Percentiles rank a stretch among this genome's conserved stretches.
These are phyloP conservation scores for Myrmecophaga tridactyla DNA, from an alignment of 2,113 vertebrate genomes.

Conservation along the genomic window DNA sequence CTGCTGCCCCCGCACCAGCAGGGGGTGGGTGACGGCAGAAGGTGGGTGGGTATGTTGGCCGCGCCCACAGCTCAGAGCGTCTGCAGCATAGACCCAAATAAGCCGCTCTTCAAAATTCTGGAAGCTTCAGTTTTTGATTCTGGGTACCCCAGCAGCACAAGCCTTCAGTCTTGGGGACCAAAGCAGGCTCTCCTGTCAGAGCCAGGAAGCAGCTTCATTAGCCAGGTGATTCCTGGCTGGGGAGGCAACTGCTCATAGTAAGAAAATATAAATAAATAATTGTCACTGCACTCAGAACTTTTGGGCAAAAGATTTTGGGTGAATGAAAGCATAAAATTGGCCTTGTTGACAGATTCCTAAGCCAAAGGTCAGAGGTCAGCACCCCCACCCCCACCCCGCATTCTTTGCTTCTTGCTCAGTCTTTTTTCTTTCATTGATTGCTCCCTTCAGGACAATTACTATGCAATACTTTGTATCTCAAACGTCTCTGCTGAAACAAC, in stretches of 20 bases:
- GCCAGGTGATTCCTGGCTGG: fast-evolving
- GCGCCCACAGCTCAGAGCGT: not conserved
- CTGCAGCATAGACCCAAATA: not conserved
- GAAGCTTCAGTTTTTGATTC: not conserved
- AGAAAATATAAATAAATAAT: not conserved
- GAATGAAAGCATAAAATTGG: not conserved
- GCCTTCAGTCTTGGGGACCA: not conserved
- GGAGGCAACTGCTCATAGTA: not conserved
- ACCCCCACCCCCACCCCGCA: too few species aligned
- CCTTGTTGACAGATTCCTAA: not conserved
- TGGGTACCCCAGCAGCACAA: not conserved
- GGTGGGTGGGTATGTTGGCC: not conserved
- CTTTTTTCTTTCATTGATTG: not conserved
- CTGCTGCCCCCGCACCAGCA: not conserved
- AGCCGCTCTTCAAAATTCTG: not conserved
- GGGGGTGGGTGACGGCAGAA: conserved; percentile 11
- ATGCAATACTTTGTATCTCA: not conserved
- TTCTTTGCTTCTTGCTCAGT: not conserved
- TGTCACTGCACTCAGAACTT: not conserved
- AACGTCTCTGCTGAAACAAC: conserved; percentile 48
- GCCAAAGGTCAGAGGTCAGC: not conserved
- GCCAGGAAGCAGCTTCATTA: not conserved
- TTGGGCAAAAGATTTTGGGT: not conserved
- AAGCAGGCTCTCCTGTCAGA: not conserved
- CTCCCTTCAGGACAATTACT: conserved; percentile 7